Conservation (phyloP, 2,113 vertebrate genomes). For the Anolis carolinensis region DNA sequence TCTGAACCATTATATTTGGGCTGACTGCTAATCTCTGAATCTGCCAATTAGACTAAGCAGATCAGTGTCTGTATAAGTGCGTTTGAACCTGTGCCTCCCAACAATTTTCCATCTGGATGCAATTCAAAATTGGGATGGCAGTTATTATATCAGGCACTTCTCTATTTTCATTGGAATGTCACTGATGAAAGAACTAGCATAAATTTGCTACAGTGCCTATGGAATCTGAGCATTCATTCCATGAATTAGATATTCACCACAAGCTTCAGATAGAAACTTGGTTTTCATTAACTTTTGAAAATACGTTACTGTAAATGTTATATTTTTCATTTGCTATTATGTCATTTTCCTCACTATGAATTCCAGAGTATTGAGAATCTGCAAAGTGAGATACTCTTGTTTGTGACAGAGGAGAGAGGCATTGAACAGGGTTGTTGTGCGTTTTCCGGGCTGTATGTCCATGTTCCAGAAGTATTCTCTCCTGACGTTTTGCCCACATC, state of each 20-base stretch:
- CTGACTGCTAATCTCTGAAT: background rate
- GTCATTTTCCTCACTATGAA: background rate
- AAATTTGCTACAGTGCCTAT: too few species aligned
- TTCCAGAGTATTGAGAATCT: background rate
- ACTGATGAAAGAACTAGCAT: background rate
- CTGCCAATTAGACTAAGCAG: background rate
- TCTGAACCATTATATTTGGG: background rate
- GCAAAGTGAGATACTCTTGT: background rate
- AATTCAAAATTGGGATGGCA: background rate
- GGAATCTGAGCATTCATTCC: background rate
- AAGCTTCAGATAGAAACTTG: background rate
- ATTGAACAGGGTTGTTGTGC: too few species aligned
- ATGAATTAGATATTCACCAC: background rate
- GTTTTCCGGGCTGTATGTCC: too few species aligned
- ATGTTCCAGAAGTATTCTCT: too few species aligned
- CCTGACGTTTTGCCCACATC: too few species aligned
- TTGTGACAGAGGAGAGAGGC: background rate
- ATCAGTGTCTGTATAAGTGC: background rate
- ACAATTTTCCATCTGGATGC: background rate
- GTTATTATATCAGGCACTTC: background rate
- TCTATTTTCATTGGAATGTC: background rate
- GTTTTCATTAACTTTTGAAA: background rate
- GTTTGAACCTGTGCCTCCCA: too few species aligned
- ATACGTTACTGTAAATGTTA: too few species aligned
- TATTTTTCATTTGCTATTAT: background rate